Evolutionary conservation across 2,797 vertebrate genomes (phyloP).

Genomic region (Balearica regulorum): DNA sequence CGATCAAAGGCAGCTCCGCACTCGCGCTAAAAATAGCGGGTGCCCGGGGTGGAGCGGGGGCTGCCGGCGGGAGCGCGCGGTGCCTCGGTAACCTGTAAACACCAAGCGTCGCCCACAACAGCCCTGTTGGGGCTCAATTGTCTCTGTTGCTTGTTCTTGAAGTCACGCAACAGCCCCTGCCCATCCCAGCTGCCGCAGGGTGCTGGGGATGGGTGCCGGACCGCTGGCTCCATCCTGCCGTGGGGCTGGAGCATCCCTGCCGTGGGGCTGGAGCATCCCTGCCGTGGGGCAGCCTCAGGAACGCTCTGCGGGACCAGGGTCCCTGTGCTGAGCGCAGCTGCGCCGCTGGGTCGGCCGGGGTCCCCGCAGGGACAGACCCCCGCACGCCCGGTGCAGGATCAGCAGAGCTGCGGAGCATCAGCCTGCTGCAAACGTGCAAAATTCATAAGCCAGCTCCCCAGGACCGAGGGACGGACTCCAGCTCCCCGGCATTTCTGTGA

Average conservation of each 20-base stretch:
- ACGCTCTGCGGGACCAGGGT: not conserved
- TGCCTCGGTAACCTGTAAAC: not conserved
- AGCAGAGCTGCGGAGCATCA: not conserved
- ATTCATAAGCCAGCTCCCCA: not conserved
- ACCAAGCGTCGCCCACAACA: not conserved
- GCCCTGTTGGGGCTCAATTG: rapidly evolving
- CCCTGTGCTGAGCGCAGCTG: rapidly evolving
- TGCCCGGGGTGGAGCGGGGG: rapidly evolving
- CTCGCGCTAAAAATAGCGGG: not conserved
- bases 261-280: not conserved
- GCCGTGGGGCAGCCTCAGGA: rapidly evolving
- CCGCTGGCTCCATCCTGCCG: no score
- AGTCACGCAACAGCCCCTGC: not conserved
- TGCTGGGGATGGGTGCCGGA: rapidly evolving
- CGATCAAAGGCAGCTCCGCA: not conserved
- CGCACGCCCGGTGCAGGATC: rapidly evolving
- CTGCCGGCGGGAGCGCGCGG: rapidly evolving
- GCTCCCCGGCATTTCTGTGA: no score
- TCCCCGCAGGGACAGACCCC: not conserved
- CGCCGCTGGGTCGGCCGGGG: not conserved
- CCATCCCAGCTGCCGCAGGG: not conserved
- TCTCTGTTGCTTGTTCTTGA: not conserved
- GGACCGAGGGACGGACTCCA: not conserved
- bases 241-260: not conserved
- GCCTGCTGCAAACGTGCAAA: not conserved